Conservation (phyloP, 2,888 invertebrate species). For the Ligdia adustata region DNA sequence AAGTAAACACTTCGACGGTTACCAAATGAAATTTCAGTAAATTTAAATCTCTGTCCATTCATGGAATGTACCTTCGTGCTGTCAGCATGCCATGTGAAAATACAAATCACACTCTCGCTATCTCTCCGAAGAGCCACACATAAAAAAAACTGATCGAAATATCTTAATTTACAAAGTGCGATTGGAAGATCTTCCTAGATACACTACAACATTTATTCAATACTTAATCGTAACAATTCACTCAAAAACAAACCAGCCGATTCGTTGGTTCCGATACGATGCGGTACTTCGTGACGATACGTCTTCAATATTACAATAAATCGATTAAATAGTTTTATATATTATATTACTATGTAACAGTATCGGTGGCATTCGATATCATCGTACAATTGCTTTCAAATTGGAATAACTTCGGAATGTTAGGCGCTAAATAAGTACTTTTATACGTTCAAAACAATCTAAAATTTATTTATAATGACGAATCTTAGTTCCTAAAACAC, state of each 20-base stretch:
- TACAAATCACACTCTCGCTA: conserved; percentile 45
- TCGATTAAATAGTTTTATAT: conserved; percentile 31
- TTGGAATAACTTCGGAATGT: conserved; percentile 63
- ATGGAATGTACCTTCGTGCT: conserved; percentile 55
- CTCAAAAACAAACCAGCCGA: conserved; percentile 47
- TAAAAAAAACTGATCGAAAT: conserved; percentile 52
- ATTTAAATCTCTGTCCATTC: conserved; percentile 52
- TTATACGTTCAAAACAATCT: conserved; percentile 1
- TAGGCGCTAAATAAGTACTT: conserved; percentile 45
- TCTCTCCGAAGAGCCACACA: conserved; percentile 39
- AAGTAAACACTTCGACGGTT: no score
- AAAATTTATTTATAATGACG: conserved; percentile 1
- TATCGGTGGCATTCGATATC: conserved; percentile 60
- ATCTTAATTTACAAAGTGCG: conserved; percentile 61
- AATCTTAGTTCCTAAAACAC: conserved; percentile 51
- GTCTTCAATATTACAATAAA: conserved; percentile 25
- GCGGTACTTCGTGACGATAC: conserved; percentile 60
- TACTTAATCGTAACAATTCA: conserved; percentile 57
- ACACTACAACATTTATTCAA: conserved; percentile 64
- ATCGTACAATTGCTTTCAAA: conserved; percentile 43
- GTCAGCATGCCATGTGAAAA: no score
- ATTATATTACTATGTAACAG: conserved; percentile 45
- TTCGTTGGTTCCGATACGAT: conserved; percentile 51
- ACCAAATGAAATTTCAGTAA: no score
- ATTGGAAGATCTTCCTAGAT: conserved; percentile 68